These are phyloP conservation scores for Umimayanthus chanpuru DNA, from an alignment of 92 coral and sea anemone genomes.

Conservation along the genomic window DNA sequence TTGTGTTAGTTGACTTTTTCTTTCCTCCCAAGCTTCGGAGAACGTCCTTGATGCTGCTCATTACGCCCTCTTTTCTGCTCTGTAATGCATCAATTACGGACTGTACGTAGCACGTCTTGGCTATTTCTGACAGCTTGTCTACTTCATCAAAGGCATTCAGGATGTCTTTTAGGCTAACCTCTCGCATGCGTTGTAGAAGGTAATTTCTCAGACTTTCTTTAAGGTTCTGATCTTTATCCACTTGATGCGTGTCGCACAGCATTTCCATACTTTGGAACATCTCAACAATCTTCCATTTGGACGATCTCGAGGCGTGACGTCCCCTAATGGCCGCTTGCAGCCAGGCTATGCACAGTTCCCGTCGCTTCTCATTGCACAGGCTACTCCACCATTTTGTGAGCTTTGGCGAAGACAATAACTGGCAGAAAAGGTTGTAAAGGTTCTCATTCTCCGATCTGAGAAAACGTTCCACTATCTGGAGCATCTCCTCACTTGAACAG, in stretches of 20 bases:
- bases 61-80: background rate
- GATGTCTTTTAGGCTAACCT: background rate
- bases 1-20: background rate
- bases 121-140: background rate
- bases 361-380: background rate
- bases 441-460: background rate
- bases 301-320: background rate
- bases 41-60: constrained; percentile 4
- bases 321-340: background rate
- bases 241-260: background rate
- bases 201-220: constrained; percentile 2
- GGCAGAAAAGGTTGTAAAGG: background rate
- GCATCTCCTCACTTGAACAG: background rate
- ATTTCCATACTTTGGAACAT: background rate
- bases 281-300: background rate
- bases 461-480: constrained; percentile 2
- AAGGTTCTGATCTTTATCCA: background rate
- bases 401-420: background rate
- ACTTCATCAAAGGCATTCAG: constrained; percentile 14
- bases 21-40: background rate
- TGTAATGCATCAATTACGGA: background rate
- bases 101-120: constrained; percentile 6
- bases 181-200: constrained; percentile 5
- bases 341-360: constrained; percentile 10
- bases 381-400: constrained; percentile 6